Base-by-base conservation (phyloP, 2,797 vertebrate genomes). In the Pseudomugil gertrudae region DNA sequence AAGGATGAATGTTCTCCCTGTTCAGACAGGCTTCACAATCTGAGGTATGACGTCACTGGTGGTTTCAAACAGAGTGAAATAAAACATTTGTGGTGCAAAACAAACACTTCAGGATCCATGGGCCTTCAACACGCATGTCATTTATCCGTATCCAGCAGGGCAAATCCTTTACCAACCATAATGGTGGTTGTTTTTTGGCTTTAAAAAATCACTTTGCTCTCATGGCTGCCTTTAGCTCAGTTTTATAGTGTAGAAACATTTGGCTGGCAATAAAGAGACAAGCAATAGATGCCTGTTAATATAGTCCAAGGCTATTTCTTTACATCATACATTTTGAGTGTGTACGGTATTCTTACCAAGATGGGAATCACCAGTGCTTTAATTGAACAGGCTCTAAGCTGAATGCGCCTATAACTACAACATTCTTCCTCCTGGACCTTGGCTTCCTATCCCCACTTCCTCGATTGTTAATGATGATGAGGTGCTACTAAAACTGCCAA, bases 61-160 rank as follows among this genome's bases (percentile, higher is more conserved):
- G 72, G 83, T 90, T 90, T 89, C 62, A 69, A 84, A 85, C 76
- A 40, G 47, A 61, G 71, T 80, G 77, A 87, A 83, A 65, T 78
- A 84, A 91, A 91, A 89, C 83, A 77, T 87, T 89, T 87, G 11
- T 76, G 73, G 84, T 3, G 70, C 74, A 87, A 91, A 89, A 90
- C 83, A 90, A 91, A 90, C 85, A 90, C 53, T 74, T 76, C 43
- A 58, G 88, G 85, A 85, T 87, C 88, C 87, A 89, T 79, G 84
- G 87, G 75, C 78, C 81, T 83, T 70, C 72, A 72, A 53, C 47
- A 50, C 36, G 59, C 52, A 63, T 38, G 78, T 74, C 56, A 76
- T 84, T 87, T 81, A 87, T 75, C 70, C 59, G 55, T 80, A 68
- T 76, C 33, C 59, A 73, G 79, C 69, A 68, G 72, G 73, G 72